phyloP scores from a whole-genome alignment of 35 echinoderm and acorn worm species.

The Ophioderma brevispina region DNA sequence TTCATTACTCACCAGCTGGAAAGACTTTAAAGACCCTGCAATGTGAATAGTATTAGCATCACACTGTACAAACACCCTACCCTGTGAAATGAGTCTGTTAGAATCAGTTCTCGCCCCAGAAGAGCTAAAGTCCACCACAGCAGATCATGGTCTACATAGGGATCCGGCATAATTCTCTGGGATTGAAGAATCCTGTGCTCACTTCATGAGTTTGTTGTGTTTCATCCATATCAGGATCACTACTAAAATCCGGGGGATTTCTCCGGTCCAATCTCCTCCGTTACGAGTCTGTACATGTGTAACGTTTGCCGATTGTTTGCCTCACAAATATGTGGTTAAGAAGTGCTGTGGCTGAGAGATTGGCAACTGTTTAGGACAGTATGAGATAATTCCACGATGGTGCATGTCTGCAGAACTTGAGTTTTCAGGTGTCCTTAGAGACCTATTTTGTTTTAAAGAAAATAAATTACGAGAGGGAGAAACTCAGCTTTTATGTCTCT shows the following conservation, averaged over 20 bases:
- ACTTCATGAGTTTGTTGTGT: background rate
- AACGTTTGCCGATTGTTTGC: too few relatives aligned
- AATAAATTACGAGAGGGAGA: too few relatives aligned
- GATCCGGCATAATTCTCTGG: background rate
- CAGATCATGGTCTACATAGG: background rate
- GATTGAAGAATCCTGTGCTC: background rate
- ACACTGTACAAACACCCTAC: background rate
- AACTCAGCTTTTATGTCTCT: too few relatives aligned
- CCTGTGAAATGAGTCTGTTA: background rate
- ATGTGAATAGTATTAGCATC: slow-evolving; percentile 18
- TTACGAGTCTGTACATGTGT: slow-evolving; percentile 36
- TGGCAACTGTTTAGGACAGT: too few relatives aligned
- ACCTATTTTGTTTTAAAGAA: too few relatives aligned
- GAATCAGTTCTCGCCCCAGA: background rate
- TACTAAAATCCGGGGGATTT: background rate
- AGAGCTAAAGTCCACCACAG: slow-evolving; percentile 32
- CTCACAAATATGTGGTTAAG: too few relatives aligned
- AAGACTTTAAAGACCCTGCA: slow-evolving; percentile 35
- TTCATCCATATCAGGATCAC: background rate
- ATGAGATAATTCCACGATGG: too few relatives aligned
- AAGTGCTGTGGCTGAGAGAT: too few relatives aligned
- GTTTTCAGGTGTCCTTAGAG: too few relatives aligned
- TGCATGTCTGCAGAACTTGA: too few relatives aligned
- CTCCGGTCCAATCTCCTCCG: slow-evolving; percentile 11
- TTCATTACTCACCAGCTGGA: too few relatives aligned